Base-by-base conservation (phyloP, 1,140 invertebrate species). In the Drosophila erecta region DNA sequence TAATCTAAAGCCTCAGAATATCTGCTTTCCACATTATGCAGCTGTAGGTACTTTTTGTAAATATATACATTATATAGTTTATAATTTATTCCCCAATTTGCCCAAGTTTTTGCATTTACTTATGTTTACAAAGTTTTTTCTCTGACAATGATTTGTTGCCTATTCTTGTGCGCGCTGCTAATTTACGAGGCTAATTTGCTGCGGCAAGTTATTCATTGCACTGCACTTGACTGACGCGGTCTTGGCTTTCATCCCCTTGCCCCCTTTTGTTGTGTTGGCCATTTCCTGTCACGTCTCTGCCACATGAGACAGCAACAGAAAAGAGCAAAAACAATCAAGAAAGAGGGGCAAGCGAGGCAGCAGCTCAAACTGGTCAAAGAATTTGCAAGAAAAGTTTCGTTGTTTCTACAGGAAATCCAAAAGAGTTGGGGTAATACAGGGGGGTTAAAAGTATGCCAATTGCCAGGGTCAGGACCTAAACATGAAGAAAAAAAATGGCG, bases 271-370 rank as follows among this genome's bases (percentile, higher is more conserved):
- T 44, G 50, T 49, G 49, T 35, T 54, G 51, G 41, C 57, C 66
- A 74, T 49, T 74, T 74, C 71, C 71, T 74, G 71, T 62, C 57
- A 74, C 71, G 71, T 74, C 43, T 54, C 44, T 46, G 62, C 17
- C 57, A 40, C 38, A 58, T 58, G n/a, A 43, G 54, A n/a, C 20
- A 41, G 27, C 38, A 17, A 66, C 14, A 49, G 4, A 27, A 2
- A 20, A 17, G 11, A 14, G 17, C 14, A n/a, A 7, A 41, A 15
- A 65, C 15, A 47, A 6, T 10, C 0, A n/a, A 5, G 22, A n/a
- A 20, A 27, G 15, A 24, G 43, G 38, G 49, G 27, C 49, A 35
- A 7, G n/a, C 20, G 17, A 41, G 55, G 59, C 20, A 50, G 37
- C 70, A 67, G 40, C 44, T 41, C 2, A 2, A 49, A 70, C 22